Evolutionary conservation across 1,140 invertebrate species (phyloP).

Genomic region (Oryzaephilus surinamensis): DNA sequence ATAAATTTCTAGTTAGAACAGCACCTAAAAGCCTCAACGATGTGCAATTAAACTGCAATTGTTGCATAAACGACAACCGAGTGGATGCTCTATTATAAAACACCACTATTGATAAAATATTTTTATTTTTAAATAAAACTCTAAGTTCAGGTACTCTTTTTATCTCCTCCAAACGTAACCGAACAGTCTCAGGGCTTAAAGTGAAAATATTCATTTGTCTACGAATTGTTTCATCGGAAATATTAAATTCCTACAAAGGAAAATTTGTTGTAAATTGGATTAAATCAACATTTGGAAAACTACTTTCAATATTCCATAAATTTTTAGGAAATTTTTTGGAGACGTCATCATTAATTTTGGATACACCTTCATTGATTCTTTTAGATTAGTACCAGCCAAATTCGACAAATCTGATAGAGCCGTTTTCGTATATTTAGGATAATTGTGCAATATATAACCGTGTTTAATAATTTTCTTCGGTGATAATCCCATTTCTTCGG

Average conservation of each 20-base stretch:
- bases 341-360: constrained; percentile 40
- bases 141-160: constrained; percentile 38
- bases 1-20: constrained; percentile 12
- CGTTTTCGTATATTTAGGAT: constrained; percentile 38
- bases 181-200: constrained; percentile 35
- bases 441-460: constrained; percentile 38
- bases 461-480: constrained; percentile 39
- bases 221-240: constrained; percentile 36
- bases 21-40: constrained; percentile 38
- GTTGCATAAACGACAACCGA: constrained; percentile 38
- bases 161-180: constrained; percentile 37
- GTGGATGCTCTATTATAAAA: constrained; percentile 37
- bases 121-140: constrained; percentile 39
- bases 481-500: constrained; percentile 25
- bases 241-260: constrained; percentile 31
- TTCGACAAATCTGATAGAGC: constrained; percentile 36
- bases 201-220: constrained; percentile 38
- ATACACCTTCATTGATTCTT: constrained; percentile 35
- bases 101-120: constrained; percentile 41
- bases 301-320: constrained; percentile 35
- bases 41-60: constrained; percentile 38
- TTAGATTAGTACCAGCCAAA: constrained; percentile 38
- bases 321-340: constrained; percentile 33
- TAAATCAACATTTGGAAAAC: neutral
- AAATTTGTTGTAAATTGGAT: constrained; percentile 1